These are phyloP conservation scores for Harpalus rubripes DNA, from an alignment of 2,888 invertebrate species.

Conservation along the genomic window DNA sequence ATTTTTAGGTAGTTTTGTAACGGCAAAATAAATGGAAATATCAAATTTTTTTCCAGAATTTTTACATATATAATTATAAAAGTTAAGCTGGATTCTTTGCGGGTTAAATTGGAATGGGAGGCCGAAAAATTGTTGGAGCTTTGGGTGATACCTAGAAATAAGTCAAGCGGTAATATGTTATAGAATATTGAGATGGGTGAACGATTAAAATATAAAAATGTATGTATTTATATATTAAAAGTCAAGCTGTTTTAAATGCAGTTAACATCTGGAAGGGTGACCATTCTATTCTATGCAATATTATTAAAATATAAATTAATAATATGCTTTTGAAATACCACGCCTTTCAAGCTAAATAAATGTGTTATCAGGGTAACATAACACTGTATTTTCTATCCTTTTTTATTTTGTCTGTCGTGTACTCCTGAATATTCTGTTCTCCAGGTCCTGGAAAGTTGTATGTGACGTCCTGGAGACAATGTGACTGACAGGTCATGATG, in stretches of 20 bases:
- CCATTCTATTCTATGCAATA: neutral
- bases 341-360: conserved; percentile 62
- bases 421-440: conserved; percentile 15
- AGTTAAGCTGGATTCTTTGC: too few relatives aligned
- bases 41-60: neutral
- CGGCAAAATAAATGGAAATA: neutral
- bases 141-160: too few relatives aligned
- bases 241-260: too few relatives aligned
- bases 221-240: too few relatives aligned
- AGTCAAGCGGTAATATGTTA: too few relatives aligned
- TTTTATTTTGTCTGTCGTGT: neutral
- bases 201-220: too few relatives aligned
- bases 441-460: conserved; percentile 1
- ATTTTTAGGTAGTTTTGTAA: neutral
- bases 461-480: neutral
- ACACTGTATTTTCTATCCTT: neutral
- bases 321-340: conserved; percentile 22
- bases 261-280: neutral
- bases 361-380: conserved; percentile 32
- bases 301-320: conserved; percentile 3
- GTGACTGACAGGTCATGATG: neutral
- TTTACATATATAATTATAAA: too few relatives aligned
- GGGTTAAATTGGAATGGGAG: too few relatives aligned
- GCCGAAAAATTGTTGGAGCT: too few relatives aligned
- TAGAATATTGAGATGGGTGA: too few relatives aligned